Evolutionary conservation across 1,140 invertebrate species (phyloP), one percentile per base, ranked within the genome.

Genomic region (Papilio helenus): DNA sequence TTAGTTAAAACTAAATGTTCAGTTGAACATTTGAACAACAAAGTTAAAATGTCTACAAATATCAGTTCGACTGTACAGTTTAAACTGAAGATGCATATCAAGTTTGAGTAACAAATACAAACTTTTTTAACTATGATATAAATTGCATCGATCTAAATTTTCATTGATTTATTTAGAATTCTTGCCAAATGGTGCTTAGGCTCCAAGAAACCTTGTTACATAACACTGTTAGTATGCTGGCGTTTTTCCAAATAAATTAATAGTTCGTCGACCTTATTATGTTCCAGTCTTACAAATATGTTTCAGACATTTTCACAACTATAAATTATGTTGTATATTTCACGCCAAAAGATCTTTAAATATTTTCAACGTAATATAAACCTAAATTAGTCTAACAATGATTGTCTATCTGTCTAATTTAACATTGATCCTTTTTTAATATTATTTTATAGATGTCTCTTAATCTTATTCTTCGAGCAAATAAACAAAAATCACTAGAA

Each of bases 191-290:
- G 61, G 10, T 65, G 23, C 23, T 34, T 65, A 34, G 26, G 61
- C 23, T 65, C 61, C 61, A 16, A 65, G 61, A 65, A 65, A 29
- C 58, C 58, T 65, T 26, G 58, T 29, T 18, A 34, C n/a, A n/a
- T n/a, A n/a, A n/a, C 34, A 34, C 8, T 61, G n/a, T 23, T 65
- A 29, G 14, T 16, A 29, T 65, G 23, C 14, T 65, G 61, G 61
- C 23, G 23, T 65, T 65, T 29, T 34, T 29, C 61, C 61, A 65
- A 65, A 65, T 65, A 61, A 61, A 61, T 65, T 65, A 14, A 26
- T 26, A 65, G 61, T 26, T 14, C 61, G 61, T 65, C 26, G 61
- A 65, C 61, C 61, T 65, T 29, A 29, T 65, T 65, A 34, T n/a
- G 14, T 34, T 5, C 14, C 61, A 65, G 61, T 65, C 26, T 10